Evolutionary conservation across 2,888 invertebrate genomes (phyloP), one percentile per base, ranked within the genome.

Genomic region (Cistogaster globosa): DNA sequence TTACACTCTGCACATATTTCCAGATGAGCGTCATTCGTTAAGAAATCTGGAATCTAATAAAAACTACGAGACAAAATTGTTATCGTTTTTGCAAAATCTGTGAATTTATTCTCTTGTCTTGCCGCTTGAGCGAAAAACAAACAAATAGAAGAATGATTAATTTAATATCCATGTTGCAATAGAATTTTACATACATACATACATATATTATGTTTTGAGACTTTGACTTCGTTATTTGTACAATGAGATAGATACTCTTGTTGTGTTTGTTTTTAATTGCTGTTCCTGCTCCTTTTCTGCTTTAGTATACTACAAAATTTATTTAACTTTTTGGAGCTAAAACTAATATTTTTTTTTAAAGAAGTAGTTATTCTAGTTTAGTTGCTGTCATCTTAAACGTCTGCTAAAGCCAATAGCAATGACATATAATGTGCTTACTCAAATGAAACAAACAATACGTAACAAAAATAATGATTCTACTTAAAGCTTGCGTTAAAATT

Each of bases 1-100:
- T 0, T 98, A 99, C 92, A 95, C 98, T 89, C 93, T 98, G 84
- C 97, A 99, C 95, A 95, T 99, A 22, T 99, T 99, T 92, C 99
- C 99, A 0, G 97, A 97, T 87, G 99, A 99, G 92, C 94, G 99
- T 86, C 99, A 99, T 92, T 99, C 99, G 18, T 94, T 99, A 26
- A 94, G 99, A 80, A 97, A 97, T 90, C 94, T 98, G 91, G 98
- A 98, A 93, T 97, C 98, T 45, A 98, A 97, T 89, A 98, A 98
- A 93, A 99, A 99, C 93, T 98, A 98, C 92, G 99, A 99, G 93
- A 98, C 98, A 9, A 97, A 97, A 68, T 93, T 99, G 83, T 94
- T 99, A 81, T 97, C 97, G 88, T 99, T 98, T 93, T 93, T 99
- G 88, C 97, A 98, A 92, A 96, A 96, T 92, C 94, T 96, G 93